Evolutionary conservation across 2,888 invertebrate genomes (phyloP).

Genomic region (Pheosia tremula): DNA sequence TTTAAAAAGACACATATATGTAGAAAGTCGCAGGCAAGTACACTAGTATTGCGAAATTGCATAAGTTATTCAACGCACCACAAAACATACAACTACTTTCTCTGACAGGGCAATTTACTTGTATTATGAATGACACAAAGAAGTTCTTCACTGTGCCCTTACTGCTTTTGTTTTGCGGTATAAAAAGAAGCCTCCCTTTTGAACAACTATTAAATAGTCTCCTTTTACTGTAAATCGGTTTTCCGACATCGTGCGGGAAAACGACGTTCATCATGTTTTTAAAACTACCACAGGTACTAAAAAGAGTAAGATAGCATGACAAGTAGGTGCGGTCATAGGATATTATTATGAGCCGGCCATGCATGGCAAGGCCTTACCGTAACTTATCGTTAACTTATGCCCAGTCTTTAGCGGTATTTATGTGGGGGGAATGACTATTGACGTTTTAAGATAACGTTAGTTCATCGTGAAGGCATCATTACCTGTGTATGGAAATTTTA

Average conservation of each 20-base stretch:
- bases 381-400: neutral
- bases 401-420: neutral
- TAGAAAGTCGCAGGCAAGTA: neutral
- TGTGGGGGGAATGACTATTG: neutral
- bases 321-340: neutral
- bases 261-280: neutral
- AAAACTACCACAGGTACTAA: neutral
- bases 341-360: neutral
- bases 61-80: neutral
- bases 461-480: neutral
- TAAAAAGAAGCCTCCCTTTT: neutral
- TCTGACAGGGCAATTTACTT: conserved; percentile 1
- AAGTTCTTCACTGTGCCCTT: neutral
- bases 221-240: neutral
- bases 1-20: neutral
- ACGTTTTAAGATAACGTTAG: neutral
- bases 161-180: neutral
- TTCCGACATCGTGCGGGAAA: neutral
- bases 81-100: conserved; percentile 1
- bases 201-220: neutral
- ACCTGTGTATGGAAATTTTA: neutral
- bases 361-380: no score
- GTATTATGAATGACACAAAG: neutral
- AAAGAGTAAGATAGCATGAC: neutral
- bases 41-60: neutral